These are phyloP conservation scores for Saguinus imperator DNA, from an alignment of 2,113 vertebrate genomes.

Conservation along the genomic window DNA sequence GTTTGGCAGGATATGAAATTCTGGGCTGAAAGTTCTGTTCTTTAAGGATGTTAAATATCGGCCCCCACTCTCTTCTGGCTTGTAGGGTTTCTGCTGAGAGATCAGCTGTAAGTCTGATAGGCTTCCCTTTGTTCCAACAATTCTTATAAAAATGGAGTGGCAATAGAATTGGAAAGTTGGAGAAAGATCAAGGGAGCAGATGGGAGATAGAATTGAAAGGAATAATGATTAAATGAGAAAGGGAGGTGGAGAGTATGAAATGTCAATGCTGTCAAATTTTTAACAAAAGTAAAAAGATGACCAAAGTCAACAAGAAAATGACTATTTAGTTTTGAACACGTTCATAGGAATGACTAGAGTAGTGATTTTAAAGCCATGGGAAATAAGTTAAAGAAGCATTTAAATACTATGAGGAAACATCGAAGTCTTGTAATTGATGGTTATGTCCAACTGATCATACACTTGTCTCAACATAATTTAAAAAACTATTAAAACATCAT, in stretches of 20 bases:
- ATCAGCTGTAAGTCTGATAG: too few species aligned
- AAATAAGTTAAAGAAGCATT: not conserved
- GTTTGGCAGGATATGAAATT: too few species aligned
- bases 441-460: not conserved
- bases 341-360: not conserved
- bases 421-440: not conserved
- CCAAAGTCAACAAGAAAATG: not conserved
- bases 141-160: not conserved
- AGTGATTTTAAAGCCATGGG: not conserved
- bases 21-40: too few species aligned
- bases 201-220: not conserved
- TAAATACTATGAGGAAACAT: not conserved
- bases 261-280: not conserved
- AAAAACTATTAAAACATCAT: not conserved
- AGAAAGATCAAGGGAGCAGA: not conserved
- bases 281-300: not conserved
- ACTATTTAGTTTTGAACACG: not conserved
- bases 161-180: not conserved
- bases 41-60: too few species aligned
- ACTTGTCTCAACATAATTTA: not conserved
- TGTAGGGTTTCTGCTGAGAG: too few species aligned
- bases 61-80: too few species aligned
- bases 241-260: not conserved
- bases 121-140: not conserved
- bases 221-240: not conserved